Evolutionary conservation across 2,888 invertebrate species (phyloP).

Genomic region (Drosophila neutralis): DNA sequence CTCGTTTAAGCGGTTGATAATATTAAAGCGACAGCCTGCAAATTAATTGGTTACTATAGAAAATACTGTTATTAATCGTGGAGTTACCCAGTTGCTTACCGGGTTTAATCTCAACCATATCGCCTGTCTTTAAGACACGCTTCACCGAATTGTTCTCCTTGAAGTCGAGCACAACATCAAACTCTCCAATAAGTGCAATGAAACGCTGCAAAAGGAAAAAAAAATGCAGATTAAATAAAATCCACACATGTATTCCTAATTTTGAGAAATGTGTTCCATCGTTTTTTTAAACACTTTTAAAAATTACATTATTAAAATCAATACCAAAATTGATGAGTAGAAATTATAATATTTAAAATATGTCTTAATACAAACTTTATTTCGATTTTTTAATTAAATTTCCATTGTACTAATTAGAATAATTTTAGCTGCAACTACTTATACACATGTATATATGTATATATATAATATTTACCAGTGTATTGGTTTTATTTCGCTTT

Average conservation of each 20-base stretch:
- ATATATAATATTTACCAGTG: constrained; percentile 43
- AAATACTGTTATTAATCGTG: not conserved
- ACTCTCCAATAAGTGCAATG: constrained; percentile 59
- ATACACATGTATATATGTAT: not conserved
- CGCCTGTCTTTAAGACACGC: constrained; percentile 53
- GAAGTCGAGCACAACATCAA: constrained; percentile 41
- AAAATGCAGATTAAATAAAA: not conserved
- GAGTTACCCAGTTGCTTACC: constrained; percentile 38
- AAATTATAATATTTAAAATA: not conserved
- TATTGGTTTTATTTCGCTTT: constrained; percentile 57
- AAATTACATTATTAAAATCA: not conserved
- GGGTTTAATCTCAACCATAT: constrained; percentile 60
- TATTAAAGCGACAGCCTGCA: constrained; percentile 44
- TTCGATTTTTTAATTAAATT: not conserved
- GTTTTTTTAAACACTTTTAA: not conserved
- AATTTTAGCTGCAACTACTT: not conserved
- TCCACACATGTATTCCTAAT: not conserved
- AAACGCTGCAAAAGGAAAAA: constrained; percentile 49
- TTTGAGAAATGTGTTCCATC: not conserved
- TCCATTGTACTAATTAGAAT: not conserved
- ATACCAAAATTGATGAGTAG: not conserved
- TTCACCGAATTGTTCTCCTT: constrained; percentile 1
- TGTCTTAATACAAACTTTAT: not conserved
- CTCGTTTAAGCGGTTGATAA: constrained; percentile 29
- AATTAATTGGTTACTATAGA: not conserved